Conservation (phyloP, 2,797 vertebrate species). For the Dermochelys coriacea region DNA sequence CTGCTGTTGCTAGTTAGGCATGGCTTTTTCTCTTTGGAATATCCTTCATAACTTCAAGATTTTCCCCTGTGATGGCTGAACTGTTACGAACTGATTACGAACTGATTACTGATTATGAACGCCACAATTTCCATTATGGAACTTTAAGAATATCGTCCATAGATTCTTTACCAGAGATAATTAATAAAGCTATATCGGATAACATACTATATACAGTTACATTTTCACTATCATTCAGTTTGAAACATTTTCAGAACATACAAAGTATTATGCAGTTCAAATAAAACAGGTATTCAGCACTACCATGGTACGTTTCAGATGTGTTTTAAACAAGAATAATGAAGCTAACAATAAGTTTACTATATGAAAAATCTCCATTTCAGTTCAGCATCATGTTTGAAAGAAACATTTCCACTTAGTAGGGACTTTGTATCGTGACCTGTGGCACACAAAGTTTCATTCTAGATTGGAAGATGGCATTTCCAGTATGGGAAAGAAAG, state of each 20-base stretch:
- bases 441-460: accelerated
- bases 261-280: accelerated
- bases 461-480: background rate
- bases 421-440: background rate
- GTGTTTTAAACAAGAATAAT: background rate
- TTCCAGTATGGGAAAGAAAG: accelerated
- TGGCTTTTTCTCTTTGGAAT: accelerated
- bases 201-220: background rate
- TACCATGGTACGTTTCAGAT: accelerated
- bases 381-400: background rate
- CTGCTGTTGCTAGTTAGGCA: accelerated
- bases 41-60: accelerated
- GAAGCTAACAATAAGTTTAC: background rate
- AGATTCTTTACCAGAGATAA: background rate
- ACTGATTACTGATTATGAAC: background rate
- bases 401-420: background rate
- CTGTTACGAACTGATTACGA: no score
- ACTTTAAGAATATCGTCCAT: background rate
- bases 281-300: background rate
- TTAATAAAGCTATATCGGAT: background rate
- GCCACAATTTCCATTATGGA: background rate
- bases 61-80: background rate
- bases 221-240: background rate
- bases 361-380: accelerated
- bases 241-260: accelerated